phyloP scores from a whole-genome alignment of 2,113 vertebrate species.

The Vimba vimba region DNA sequence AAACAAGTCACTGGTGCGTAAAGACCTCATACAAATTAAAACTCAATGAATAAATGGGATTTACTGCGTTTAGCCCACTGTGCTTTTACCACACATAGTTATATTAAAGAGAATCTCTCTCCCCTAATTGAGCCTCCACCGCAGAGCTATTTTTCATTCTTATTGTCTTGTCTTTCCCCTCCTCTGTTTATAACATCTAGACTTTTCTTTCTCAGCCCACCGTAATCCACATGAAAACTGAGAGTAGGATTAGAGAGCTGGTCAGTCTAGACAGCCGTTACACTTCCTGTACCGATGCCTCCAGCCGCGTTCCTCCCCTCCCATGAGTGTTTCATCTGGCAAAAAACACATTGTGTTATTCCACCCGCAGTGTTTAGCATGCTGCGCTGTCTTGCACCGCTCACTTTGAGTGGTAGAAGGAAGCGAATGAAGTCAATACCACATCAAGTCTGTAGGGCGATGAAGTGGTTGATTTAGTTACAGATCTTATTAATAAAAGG shows the following conservation, averaged over 20 bases:
- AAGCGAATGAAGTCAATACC: constrained; percentile 12
- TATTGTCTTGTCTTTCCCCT: constrained; percentile 18
- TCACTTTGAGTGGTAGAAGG: not conserved
- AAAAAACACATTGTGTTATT: constrained; percentile 41
- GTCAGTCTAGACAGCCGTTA: constrained; percentile 50
- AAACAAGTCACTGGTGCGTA: constrained; percentile 18
- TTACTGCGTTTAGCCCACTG: not conserved
- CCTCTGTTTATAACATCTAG: constrained; percentile 16
- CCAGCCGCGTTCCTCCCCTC: constrained; percentile 39
- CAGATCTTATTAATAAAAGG: constrained; percentile 23
- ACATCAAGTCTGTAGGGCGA: not conserved
- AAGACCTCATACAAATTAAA: constrained; percentile 23
- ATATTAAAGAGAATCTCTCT: constrained; percentile 22
- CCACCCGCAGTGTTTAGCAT: constrained; percentile 36
- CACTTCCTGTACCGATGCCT: constrained; percentile 39
- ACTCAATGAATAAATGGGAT: constrained; percentile 20
- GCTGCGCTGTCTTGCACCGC: not conserved
- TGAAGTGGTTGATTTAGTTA: constrained; percentile 29
- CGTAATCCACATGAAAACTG: constrained; percentile 38
- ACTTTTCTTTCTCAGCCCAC: constrained; percentile 21
- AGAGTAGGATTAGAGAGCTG: constrained; percentile 48
- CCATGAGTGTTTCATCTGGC: constrained; percentile 40
- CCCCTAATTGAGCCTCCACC: constrained; percentile 15
- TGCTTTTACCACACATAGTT: constrained; percentile 11
- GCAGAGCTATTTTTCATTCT: constrained; percentile 28